Percentiles rank a stretch among this genome's conserved stretches.
These are phyloP conservation scores for Augiades crinisus DNA, from an alignment of 2,888 invertebrate species.

Conservation along the genomic window DNA sequence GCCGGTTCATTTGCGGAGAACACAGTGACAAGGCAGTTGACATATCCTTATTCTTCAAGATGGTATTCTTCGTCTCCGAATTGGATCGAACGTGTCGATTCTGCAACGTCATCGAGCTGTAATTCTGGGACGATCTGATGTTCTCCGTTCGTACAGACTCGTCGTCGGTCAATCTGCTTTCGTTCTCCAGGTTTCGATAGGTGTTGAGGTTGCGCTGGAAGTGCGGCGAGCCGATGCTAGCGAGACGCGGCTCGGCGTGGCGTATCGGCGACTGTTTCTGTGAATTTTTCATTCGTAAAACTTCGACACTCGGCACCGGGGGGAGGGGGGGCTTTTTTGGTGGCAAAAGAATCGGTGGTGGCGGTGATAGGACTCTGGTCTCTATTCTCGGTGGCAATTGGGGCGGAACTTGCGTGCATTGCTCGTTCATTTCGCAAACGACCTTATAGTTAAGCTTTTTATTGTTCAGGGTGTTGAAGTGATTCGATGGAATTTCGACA, in stretches of 20 bases:
- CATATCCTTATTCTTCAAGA: slow-evolving; percentile 71
- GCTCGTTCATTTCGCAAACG: slow-evolving; percentile 69
- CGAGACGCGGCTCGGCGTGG: slow-evolving; percentile 74
- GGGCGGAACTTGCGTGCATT: slow-evolving; percentile 62
- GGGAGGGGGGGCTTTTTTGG: slow-evolving; percentile 88
- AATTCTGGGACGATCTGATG: slow-evolving; percentile 54
- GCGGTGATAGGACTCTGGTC: slow-evolving; percentile 61
- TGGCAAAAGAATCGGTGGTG: slow-evolving; percentile 80
- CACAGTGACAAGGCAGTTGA: slow-evolving; percentile 70
- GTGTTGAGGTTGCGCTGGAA: slow-evolving; percentile 82
- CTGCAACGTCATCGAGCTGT: slow-evolving; percentile 68
- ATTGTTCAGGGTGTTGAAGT: slow-evolving; percentile 71
- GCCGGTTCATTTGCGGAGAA: slow-evolving; percentile 80
- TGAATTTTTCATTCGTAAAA: slow-evolving; percentile 79
- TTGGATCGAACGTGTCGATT: slow-evolving; percentile 69
- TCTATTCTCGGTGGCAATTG: slow-evolving; percentile 77
- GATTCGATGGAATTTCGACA: slow-evolving; percentile 66
- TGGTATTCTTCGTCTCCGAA: slow-evolving; percentile 73
- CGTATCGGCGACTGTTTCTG: slow-evolving; percentile 65
- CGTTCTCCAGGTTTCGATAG: slow-evolving; percentile 81
- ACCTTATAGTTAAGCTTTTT: slow-evolving; percentile 70
- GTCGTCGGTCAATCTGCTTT: slow-evolving; percentile 61
- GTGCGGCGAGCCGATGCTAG: slow-evolving; percentile 84
- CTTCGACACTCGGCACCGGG: slow-evolving; percentile 84
- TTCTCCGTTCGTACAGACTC: slow-evolving; percentile 42